phyloP scores from a whole-genome alignment of 2,888 invertebrate genomes.

The Noctua pronuba region DNA sequence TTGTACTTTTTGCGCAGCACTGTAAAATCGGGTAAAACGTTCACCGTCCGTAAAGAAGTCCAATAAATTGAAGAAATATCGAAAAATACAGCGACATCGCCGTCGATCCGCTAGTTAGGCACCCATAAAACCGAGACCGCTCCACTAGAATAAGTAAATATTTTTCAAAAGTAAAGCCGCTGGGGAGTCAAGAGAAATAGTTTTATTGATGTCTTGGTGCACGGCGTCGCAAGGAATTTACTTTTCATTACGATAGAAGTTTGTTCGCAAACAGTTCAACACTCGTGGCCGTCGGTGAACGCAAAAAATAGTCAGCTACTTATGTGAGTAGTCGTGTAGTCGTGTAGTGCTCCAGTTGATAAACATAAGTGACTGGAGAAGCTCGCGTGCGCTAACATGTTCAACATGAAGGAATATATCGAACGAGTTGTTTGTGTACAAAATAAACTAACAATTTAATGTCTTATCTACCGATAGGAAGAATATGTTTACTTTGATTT shows the following conservation, averaged over 20 bases:
- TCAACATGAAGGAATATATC: slow-evolving; percentile 10
- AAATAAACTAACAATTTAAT: slow-evolving; percentile 45
- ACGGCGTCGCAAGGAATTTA: slow-evolving; percentile 80
- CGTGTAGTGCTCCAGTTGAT: slow-evolving; percentile 55
- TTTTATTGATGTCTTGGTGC: slow-evolving; percentile 84
- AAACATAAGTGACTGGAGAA: slow-evolving; percentile 53
- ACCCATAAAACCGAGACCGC: slow-evolving; percentile 67
- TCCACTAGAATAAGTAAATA: slow-evolving; percentile 80
- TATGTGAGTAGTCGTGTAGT: slow-evolving; percentile 42
- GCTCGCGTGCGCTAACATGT: slow-evolving; percentile 51
- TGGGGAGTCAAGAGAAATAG: slow-evolving; percentile 79
- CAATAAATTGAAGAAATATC: slow-evolving; percentile 68
- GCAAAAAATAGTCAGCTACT: slow-evolving; percentile 64
- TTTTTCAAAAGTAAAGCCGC: slow-evolving; percentile 78
- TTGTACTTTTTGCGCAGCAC: slow-evolving; percentile 41
- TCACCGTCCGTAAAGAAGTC: slow-evolving; percentile 56
- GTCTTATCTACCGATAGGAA: slow-evolving; percentile 34
- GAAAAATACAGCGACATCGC: slow-evolving; percentile 62
- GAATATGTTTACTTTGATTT: background rate
- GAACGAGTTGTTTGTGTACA: slow-evolving; percentile 8
- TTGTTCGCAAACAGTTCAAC: slow-evolving; percentile 85
- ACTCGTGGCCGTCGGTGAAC: slow-evolving; percentile 68
- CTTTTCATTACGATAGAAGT: slow-evolving; percentile 87
- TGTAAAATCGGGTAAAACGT: slow-evolving; percentile 58
- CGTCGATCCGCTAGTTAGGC: slow-evolving; percentile 65